Conservation (phyloP, 2,797 vertebrate genomes). For the Acropternis orthonyx region DNA sequence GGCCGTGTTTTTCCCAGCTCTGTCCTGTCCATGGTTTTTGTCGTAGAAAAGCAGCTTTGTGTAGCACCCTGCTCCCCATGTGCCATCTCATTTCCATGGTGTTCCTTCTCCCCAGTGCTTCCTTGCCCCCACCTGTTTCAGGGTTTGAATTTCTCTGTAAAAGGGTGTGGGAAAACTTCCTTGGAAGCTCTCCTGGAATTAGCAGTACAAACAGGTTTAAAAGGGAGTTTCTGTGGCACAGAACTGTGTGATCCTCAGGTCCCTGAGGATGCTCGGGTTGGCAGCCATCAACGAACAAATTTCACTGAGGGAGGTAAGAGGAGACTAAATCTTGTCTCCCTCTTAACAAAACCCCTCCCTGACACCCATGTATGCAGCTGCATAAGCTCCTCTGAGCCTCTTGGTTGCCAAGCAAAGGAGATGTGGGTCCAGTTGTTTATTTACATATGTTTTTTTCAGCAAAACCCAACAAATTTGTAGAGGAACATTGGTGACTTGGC, state of each 20-base stretch:
- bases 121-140: constrained; percentile 39
- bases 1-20: constrained; percentile 19
- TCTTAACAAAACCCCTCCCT: not conserved
- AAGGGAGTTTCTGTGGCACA: not conserved
- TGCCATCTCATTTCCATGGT: not conserved
- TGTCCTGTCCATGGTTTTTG: constrained; percentile 8
- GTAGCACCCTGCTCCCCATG: not conserved
- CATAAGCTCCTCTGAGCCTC: not conserved
- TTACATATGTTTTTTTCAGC: not conserved
- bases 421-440: not conserved
- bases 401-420: not conserved
- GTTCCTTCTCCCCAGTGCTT: not conserved
- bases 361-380: not conserved
- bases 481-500: not conserved
- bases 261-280: not conserved
- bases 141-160: not conserved
- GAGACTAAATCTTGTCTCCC: not conserved
- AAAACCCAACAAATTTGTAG: not conserved
- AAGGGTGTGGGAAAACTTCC: not conserved
- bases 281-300: not conserved
- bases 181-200: not conserved
- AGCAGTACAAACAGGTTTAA: not conserved
- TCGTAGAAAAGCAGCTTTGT: constrained; percentile 35
- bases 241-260: not conserved
- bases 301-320: not conserved